Conservation (phyloP, 2,113 vertebrate species). For the Athene cunicularia region DNA sequence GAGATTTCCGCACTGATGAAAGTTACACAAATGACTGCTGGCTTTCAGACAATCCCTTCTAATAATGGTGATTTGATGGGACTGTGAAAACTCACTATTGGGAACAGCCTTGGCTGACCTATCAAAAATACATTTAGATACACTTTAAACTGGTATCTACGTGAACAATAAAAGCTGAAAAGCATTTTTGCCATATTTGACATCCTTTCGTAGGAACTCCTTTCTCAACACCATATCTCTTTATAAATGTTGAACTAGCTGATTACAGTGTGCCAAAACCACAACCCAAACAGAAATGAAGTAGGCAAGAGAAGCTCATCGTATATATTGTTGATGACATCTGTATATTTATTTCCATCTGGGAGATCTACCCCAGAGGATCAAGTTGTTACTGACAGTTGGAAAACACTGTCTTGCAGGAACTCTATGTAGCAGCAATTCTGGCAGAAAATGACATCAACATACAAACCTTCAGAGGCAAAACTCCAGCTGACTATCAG, state of each 20-base stretch:
- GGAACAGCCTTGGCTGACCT: not conserved
- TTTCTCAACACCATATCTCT: not conserved
- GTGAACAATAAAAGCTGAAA: not conserved
- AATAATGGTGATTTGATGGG: not conserved
- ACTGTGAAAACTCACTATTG: not conserved
- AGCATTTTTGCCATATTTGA: not conserved
- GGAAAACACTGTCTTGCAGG: not conserved
- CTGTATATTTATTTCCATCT: conserved; percentile 19
- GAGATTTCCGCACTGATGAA: not conserved
- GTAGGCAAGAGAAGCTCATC: not conserved
- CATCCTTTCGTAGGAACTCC: not conserved
- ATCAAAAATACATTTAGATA: not conserved
- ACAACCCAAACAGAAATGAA: not conserved
- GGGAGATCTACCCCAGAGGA: not conserved
- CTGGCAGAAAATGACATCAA: conserved; percentile 41
- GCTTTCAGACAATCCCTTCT: not conserved
- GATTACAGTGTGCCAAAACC: not conserved
- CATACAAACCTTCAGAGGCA: conserved; percentile 32
- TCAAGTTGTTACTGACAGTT: not conserved
- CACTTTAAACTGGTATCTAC: not conserved
- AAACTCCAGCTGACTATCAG: conserved; percentile 22
- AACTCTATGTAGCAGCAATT: not conserved
- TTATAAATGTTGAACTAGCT: not conserved
- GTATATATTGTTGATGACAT: not conserved
- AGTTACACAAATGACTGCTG: not conserved